These are phyloP conservation scores for Chitala chitala DNA, from an alignment of 2,113 vertebrate species.

Conservation along the genomic window DNA sequence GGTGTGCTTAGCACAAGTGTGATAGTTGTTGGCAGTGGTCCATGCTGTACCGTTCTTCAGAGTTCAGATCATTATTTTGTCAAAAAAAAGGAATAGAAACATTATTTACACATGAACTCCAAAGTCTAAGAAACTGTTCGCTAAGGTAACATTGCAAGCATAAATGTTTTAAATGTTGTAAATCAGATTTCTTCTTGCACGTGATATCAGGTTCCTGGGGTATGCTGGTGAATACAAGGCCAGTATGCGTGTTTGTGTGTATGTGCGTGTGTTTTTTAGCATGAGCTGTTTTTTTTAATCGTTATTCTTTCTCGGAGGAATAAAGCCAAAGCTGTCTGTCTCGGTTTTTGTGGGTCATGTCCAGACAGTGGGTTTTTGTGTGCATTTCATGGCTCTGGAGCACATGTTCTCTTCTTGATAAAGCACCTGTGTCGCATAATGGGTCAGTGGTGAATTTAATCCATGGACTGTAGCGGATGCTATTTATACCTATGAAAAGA, in stretches of 20 bases:
- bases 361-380: constrained; percentile 29
- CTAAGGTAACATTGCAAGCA: too few species aligned
- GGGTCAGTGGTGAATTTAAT: constrained; percentile 37
- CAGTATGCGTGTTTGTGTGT: constrained; percentile 60
- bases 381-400: constrained; percentile 35
- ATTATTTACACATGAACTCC: too few species aligned
- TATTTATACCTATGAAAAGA: constrained; percentile 34
- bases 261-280: not conserved
- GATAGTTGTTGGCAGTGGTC: too few species aligned
- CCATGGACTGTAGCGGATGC: constrained; percentile 20
- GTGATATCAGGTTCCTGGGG: too few species aligned
- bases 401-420: constrained; percentile 38
- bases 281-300: not conserved
- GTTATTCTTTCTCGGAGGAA: not conserved
- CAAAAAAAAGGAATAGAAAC: too few species aligned
- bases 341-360: constrained; percentile 21
- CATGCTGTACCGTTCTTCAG: too few species aligned
- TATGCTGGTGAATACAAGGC: too few species aligned
- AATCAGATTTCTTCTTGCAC: too few species aligned
- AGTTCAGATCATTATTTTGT: too few species aligned
- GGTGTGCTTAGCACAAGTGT: too few species aligned
- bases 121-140: too few species aligned
- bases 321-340: constrained; percentile 19
- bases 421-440: constrained; percentile 39
- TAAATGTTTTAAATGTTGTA: too few species aligned